Evolutionary conservation across 2,888 invertebrate genomes (phyloP).

Genomic region (Drosophila picticornis): DNA sequence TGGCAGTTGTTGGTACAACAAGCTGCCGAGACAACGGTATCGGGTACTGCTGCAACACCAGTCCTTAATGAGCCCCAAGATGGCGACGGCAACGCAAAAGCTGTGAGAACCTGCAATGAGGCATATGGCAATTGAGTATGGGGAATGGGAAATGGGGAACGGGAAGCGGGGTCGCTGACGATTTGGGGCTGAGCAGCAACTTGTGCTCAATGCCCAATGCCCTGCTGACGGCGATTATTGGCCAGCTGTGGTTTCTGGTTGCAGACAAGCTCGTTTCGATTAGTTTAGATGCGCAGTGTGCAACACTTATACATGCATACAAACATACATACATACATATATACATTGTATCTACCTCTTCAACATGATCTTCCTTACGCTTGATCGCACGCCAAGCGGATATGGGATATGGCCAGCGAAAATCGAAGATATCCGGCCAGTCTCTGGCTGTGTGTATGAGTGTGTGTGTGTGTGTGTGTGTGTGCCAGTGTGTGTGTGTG

Average conservation of each 20-base stretch:
- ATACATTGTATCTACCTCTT: background rate
- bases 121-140: slow-evolving; percentile 1
- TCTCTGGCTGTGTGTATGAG: slow-evolving; percentile 1
- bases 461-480: background rate
- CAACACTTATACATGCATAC: background rate
- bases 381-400: slow-evolving; percentile 63
- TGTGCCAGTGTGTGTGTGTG: background rate
- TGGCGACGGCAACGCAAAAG: slow-evolving; percentile 47
- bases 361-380: slow-evolving; percentile 26
- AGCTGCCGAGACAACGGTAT: slow-evolving; percentile 8
- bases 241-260: slow-evolving; percentile 47
- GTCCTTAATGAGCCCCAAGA: slow-evolving; percentile 52
- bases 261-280: slow-evolving; percentile 28
- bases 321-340: background rate
- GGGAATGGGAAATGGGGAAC: slow-evolving; percentile 1
- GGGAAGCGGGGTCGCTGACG: slow-evolving; percentile 22
- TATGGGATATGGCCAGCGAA: slow-evolving; percentile 61
- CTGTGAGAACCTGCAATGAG: slow-evolving; percentile 49
- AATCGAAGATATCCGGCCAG: slow-evolving; percentile 71
- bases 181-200: slow-evolving; percentile 15
- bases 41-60: slow-evolving; percentile 8
- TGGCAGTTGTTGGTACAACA: slow-evolving; percentile 2
- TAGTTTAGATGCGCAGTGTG: slow-evolving; percentile 20
- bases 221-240: slow-evolving; percentile 53
- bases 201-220: slow-evolving; percentile 26